A percentile compares a stretch with the other conserved stretches of the same genome.
These are phyloP conservation scores for Cerceris rybyensis DNA, from an alignment of 2,888 invertebrate species.

Conservation along the genomic window DNA sequence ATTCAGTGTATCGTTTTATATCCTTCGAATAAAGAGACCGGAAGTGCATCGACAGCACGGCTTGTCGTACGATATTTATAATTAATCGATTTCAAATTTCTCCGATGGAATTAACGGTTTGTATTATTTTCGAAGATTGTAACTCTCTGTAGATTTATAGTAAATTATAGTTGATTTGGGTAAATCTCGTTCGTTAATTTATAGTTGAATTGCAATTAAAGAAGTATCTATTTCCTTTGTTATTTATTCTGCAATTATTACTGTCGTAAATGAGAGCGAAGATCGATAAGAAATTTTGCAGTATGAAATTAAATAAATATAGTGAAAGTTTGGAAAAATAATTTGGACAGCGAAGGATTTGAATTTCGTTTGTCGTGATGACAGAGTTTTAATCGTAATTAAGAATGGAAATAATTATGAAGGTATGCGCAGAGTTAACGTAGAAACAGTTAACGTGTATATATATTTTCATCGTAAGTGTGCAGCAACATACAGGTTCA, in stretches of 20 bases:
- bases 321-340: background rate
- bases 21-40: conserved; percentile 6
- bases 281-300: background rate
- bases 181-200: no score
- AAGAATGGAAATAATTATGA: background rate
- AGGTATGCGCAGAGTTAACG: conserved; percentile 1
- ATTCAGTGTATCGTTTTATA: conserved; percentile 25
- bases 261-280: no score
- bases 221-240: no score
- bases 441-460: conserved; percentile 62
- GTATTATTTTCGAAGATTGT: no score
- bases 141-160: no score
- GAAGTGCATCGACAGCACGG: conserved; percentile 31
- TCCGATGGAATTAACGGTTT: background rate
- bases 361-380: background rate
- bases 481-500: conserved; percentile 66
- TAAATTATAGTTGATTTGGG: no score
- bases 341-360: background rate
- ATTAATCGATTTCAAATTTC: background rate
- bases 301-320: background rate
- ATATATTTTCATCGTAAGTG: conserved; percentile 60
- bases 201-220: no score
- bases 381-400: background rate
- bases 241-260: no score
- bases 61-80: conserved; percentile 27